A percentile compares a stretch with the other conserved stretches of the same genome.
Evolutionary conservation across 2,888 invertebrate species (phyloP).

Genomic region (Subacronicta megacephala): DNA sequence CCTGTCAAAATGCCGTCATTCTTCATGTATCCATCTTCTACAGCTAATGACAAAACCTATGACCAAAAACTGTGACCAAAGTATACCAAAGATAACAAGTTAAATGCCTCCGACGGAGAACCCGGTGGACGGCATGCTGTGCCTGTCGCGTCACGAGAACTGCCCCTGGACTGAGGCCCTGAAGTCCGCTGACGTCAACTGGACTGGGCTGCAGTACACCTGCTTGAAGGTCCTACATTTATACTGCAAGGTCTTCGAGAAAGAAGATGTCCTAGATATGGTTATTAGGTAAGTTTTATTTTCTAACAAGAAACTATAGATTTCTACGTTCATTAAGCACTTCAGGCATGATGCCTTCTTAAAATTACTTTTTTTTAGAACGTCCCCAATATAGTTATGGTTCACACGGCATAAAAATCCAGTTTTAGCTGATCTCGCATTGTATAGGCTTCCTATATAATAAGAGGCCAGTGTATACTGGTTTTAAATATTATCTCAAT

Average conservation of each 20-base stretch:
- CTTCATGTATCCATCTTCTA: conserved; percentile 18
- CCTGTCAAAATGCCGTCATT: conserved; percentile 23
- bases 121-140: conserved; percentile 87
- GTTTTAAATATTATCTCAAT: too few species aligned
- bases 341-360: too few species aligned
- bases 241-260: conserved; percentile 96
- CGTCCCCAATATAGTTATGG: too few species aligned
- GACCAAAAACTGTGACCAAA: conserved; percentile 43
- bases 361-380: too few species aligned
- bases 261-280: conserved; percentile 94
- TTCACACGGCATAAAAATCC: too few species aligned
- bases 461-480: too few species aligned
- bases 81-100: conserved; percentile 42
- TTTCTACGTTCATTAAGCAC: too few species aligned
- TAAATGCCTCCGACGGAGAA: conserved; percentile 88
- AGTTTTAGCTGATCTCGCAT: too few species aligned
- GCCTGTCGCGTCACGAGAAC: conserved; percentile 90
- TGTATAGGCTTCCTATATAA: too few species aligned
- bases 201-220: conserved; percentile 95
- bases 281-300: conserved; percentile 92
- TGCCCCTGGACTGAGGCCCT: conserved; percentile 91
- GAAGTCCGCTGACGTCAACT: conserved; percentile 90
- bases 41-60: conserved; percentile 40
- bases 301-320: too few species aligned
- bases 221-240: conserved; percentile 95